Evolutionary conservation across 2,888 invertebrate genomes (phyloP).

Genomic region (Netelia melanura): DNA sequence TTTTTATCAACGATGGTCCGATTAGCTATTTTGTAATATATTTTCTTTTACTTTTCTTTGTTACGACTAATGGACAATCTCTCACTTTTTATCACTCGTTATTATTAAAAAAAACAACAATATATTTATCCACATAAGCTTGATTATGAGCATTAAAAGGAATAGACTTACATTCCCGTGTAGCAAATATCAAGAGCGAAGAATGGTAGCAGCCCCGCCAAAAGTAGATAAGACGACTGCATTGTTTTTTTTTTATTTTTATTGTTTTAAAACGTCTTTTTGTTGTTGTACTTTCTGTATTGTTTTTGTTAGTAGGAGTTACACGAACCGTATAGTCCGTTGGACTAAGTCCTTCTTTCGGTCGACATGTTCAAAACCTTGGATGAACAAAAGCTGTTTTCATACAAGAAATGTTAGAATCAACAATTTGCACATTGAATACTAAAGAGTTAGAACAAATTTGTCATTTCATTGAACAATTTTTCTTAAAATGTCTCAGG

Average conservation of each 20-base stretch:
- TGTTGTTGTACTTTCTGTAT: slow-evolving; percentile 22
- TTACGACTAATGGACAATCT: slow-evolving; percentile 26
- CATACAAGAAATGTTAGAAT: slow-evolving; percentile 52
- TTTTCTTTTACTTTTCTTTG: background rate
- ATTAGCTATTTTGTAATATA: background rate
- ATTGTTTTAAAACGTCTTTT: slow-evolving; percentile 17
- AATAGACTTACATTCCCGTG: slow-evolving; percentile 82
- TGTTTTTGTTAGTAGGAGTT: slow-evolving; percentile 58
- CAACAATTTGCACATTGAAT: background rate
- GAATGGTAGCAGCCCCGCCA: slow-evolving; percentile 80
- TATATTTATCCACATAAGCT: slow-evolving; percentile 55
- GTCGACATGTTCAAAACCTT: slow-evolving; percentile 39
- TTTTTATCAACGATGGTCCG: background rate
- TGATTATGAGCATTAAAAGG: slow-evolving; percentile 56
- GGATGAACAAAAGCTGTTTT: slow-evolving; percentile 43
- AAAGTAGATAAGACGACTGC: slow-evolving; percentile 79
- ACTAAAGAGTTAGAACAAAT: background rate
- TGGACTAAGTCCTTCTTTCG: slow-evolving; percentile 34
- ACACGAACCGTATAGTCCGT: background rate
- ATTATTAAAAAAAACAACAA: slow-evolving; percentile 38
- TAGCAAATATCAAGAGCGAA: slow-evolving; percentile 82
- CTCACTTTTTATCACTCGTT: background rate
- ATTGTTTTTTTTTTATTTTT: slow-evolving; percentile 73
- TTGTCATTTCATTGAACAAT: too few relatives aligned
- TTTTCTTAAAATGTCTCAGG: too few relatives aligned